Conservation (phyloP, 1,140 invertebrate species). For the Tyrophagus putrescentiae region DNA sequence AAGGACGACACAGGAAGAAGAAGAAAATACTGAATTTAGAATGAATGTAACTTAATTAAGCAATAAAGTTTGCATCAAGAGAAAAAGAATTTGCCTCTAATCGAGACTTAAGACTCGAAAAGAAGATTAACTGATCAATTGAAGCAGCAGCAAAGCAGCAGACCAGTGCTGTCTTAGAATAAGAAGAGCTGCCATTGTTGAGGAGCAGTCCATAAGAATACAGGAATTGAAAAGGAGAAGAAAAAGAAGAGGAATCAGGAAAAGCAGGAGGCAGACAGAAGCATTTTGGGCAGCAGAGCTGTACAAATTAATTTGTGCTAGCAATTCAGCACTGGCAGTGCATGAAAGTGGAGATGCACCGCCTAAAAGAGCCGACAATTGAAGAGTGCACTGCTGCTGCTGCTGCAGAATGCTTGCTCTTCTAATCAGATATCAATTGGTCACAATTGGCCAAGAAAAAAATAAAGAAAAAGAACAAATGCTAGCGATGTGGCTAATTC, state of each 20-base stretch:
- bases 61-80: not conserved
- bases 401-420: no score
- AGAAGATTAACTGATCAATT: not conserved
- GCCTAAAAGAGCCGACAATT: not conserved
- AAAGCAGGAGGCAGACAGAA: no score
- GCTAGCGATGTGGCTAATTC: not conserved
- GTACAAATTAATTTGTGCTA: conserved; percentile 7
- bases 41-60: conserved; percentile 4
- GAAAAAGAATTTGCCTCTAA: no score
- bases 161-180: no score
- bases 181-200: no score
- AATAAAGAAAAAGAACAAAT: no score
- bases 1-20: no score
- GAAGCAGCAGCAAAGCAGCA: no score
- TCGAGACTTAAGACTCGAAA: not conserved
- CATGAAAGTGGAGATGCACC: not conserved
- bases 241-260: no score
- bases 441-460: conserved; percentile 1
- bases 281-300: no score
- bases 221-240: not conserved
- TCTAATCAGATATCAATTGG: conserved; percentile 10
- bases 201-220: no score
- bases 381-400: not conserved
- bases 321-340: not conserved
- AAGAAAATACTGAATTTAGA: no score